These are phyloP conservation scores for Parnassius apollo DNA, from an alignment of 2,888 invertebrate genomes.

Conservation along the genomic window DNA sequence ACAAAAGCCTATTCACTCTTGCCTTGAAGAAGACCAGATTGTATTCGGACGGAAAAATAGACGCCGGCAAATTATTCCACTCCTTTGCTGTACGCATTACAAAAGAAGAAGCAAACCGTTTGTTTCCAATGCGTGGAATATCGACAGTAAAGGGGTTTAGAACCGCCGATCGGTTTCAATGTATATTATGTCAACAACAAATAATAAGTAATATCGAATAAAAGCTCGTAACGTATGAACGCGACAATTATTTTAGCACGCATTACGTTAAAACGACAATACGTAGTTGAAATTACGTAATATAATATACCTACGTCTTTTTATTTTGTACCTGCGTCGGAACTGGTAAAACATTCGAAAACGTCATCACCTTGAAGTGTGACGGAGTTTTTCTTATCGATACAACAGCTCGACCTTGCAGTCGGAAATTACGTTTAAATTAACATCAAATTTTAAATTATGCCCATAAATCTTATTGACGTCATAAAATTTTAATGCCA, in stretches of 20 bases:
- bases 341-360: background rate
- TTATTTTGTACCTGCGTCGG: background rate
- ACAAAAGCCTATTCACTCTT: too few species aligned
- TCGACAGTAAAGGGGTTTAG: too few species aligned
- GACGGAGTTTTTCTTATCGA: constrained; percentile 16
- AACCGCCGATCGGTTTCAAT: too few species aligned
- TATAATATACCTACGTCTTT: background rate
- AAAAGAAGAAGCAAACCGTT: too few species aligned
- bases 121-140: too few species aligned
- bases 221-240: background rate
- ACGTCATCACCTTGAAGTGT: constrained; percentile 16
- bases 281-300: constrained; percentile 20
- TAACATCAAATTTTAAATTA: constrained; percentile 17
- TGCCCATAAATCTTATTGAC: constrained; percentile 10
- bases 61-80: too few species aligned
- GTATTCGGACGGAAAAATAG: too few species aligned
- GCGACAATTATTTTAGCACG: constrained; percentile 4
- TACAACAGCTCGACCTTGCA: constrained; percentile 8
- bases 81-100: too few species aligned
- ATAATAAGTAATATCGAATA: too few species aligned
- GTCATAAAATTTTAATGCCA: constrained; percentile 7
- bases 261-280: constrained; percentile 8
- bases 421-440: background rate
- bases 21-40: too few species aligned
- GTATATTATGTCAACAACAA: too few species aligned